Conservation (phyloP, 2,113 vertebrate species). For the Carettochelys insculpta region DNA sequence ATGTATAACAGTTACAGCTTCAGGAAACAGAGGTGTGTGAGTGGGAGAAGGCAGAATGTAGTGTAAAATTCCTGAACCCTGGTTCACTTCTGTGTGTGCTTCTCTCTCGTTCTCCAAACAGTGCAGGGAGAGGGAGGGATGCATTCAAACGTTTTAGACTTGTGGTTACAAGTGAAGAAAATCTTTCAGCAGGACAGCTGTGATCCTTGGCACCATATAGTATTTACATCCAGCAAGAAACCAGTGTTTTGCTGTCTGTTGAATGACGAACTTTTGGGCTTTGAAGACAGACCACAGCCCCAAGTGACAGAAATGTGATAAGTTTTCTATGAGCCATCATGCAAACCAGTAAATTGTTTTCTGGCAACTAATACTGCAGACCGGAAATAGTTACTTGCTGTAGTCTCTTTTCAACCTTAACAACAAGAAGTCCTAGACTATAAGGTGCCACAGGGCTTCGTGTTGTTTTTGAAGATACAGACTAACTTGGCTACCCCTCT, state of each 20-base stretch:
- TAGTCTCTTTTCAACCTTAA: not conserved
- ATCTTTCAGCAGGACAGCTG: conserved; percentile 41
- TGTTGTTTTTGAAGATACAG: no score
- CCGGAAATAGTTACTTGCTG: not conserved
- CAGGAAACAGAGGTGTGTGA: not conserved
- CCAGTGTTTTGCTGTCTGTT: conserved; percentile 56
- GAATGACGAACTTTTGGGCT: not conserved
- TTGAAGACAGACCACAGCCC: not conserved
- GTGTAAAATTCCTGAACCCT: not conserved
- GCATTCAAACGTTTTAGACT: not conserved
- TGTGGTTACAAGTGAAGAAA: conserved; percentile 9
- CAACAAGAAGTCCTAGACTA: no score
- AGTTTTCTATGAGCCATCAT: conserved; percentile 7
- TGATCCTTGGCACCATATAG: conserved; percentile 36
- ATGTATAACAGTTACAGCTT: not conserved
- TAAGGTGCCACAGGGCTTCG: no score
- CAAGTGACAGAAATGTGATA: not conserved
- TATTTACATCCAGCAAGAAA: conserved; percentile 51
- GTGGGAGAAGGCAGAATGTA: not conserved
- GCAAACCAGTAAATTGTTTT: not conserved
- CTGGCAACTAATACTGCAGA: not conserved
- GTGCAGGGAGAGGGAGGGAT: conserved; percentile 11
- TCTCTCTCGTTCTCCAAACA: not conserved
- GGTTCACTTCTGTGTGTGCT: not conserved
- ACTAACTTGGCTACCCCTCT: no score